Conservation (phyloP, 2,888 invertebrate genomes). For the Lithosia quadra region DNA sequence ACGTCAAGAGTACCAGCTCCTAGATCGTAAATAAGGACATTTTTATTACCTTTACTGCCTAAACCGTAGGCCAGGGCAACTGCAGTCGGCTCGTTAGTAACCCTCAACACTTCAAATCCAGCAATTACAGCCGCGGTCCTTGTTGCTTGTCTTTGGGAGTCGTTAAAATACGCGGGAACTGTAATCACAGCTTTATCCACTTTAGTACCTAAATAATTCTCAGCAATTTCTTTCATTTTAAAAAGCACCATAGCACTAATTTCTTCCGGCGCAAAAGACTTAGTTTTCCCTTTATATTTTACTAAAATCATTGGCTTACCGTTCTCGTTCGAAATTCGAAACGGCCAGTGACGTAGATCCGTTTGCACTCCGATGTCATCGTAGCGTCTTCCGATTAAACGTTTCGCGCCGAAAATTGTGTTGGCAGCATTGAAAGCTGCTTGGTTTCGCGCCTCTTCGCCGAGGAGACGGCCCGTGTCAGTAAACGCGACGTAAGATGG, state of each 20-base stretch:
- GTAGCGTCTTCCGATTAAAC: conserved; percentile 69
- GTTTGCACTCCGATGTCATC: conserved; percentile 72
- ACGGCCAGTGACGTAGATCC: conserved; percentile 71
- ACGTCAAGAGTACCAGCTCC: conserved; percentile 78
- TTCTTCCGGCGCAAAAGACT: conserved; percentile 71
- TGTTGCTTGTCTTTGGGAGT: conserved; percentile 72
- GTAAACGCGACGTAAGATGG: conserved; percentile 76
- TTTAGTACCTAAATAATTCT: conserved; percentile 62
- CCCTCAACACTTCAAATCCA: conserved; percentile 69
- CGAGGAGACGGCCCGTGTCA: conserved; percentile 64
- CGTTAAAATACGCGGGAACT: conserved; percentile 76
- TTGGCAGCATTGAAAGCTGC: conserved; percentile 67
- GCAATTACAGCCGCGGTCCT: conserved; percentile 68
- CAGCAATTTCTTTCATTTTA: conserved; percentile 72
- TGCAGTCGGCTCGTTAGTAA: conserved; percentile 75
- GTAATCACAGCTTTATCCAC: conserved; percentile 74
- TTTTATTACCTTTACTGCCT: conserved; percentile 56
- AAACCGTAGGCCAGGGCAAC: conserved; percentile 74
- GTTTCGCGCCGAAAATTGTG: conserved; percentile 73
- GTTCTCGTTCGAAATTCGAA: conserved; percentile 62
- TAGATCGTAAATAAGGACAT: conserved; percentile 72
- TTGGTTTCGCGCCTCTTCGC: conserved; percentile 73
- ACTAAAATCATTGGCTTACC: conserved; percentile 73
- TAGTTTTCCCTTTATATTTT: conserved; percentile 63
- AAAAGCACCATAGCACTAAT: conserved; percentile 73